Evolutionary conservation across 1,140 invertebrate species (phyloP).

Genomic region (Drosophila suzukii): DNA sequence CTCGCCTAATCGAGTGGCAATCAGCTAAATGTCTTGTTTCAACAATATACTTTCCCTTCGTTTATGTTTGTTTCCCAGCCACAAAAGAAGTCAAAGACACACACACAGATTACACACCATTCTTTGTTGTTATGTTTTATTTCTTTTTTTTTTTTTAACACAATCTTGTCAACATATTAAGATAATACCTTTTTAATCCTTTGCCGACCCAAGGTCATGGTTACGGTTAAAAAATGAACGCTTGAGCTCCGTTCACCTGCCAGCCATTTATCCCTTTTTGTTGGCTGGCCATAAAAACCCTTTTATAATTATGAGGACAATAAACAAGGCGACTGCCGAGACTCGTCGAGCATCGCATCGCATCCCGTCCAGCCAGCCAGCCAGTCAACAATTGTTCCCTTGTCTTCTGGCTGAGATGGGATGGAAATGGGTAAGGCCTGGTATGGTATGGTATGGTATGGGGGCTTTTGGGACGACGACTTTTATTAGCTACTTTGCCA

Average conservation of each 20-base stretch:
- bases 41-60: constrained; percentile 37
- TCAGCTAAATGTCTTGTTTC: constrained; percentile 46
- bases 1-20: constrained; percentile 42
- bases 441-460: neutral
- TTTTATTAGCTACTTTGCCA: constrained; percentile 79
- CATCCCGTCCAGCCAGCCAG: constrained; percentile 20
- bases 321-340: constrained; percentile 62
- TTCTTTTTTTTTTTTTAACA: constrained; percentile 35
- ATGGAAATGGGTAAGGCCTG: constrained; percentile 10
- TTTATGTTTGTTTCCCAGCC: constrained; percentile 32
- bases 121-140: constrained; percentile 13
- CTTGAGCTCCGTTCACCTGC: constrained; percentile 56
- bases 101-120: constrained; percentile 3
- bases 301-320: constrained; percentile 82
- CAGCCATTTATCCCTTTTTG: constrained; percentile 69
- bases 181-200: constrained; percentile 81
- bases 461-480: constrained; percentile 45
- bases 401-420: constrained; percentile 30
- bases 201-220: constrained; percentile 75
- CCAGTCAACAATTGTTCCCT: constrained; percentile 48
- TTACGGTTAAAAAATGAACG: constrained; percentile 24
- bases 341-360: constrained; percentile 6
- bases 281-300: constrained; percentile 69
- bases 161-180: constrained; percentile 82
- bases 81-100: constrained; percentile 20